Conservation (phyloP, 2,888 invertebrate species). For the Chrysina gloriosa region DNA sequence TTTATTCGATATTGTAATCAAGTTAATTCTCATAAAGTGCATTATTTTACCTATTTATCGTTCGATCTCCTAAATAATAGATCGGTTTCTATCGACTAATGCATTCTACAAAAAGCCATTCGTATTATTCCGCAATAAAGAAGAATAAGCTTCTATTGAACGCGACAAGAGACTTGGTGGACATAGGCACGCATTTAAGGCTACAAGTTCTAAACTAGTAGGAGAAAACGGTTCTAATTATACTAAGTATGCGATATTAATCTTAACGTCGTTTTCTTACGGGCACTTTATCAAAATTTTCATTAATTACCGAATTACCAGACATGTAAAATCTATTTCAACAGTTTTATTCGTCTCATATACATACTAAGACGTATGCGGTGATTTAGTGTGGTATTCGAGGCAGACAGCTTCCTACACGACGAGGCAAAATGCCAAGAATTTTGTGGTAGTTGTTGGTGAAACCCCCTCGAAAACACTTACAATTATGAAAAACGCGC, state of each 20-base stretch:
- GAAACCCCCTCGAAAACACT: slow-evolving; percentile 14
- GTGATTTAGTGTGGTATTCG: slow-evolving; percentile 31
- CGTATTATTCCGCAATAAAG: background rate
- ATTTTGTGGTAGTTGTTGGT: slow-evolving; percentile 26
- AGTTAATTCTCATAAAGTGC: slow-evolving; percentile 16
- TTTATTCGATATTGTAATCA: slow-evolving; percentile 14
- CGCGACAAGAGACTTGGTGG: background rate
- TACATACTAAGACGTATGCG: slow-evolving; percentile 10
- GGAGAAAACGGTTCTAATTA: slow-evolving; percentile 13
- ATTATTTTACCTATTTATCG: slow-evolving; percentile 3
- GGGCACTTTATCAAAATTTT: slow-evolving; percentile 24
- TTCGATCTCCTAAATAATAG: background rate
- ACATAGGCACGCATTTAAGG: background rate
- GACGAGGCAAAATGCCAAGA: slow-evolving; percentile 28
- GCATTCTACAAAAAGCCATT: background rate
- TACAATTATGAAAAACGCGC: slow-evolving; percentile 6
- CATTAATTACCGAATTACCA: slow-evolving; percentile 26
- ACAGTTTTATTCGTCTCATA: slow-evolving; percentile 19
- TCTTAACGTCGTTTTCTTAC: slow-evolving; percentile 10
- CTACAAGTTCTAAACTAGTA: background rate
- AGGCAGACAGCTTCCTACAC: slow-evolving; percentile 19
- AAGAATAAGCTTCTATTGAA: background rate
- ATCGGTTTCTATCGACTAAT: background rate
- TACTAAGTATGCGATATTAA: slow-evolving; percentile 19
- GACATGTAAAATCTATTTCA: slow-evolving; percentile 30